Conservation (phyloP, 1,140 invertebrate species). For the Drosophila tristis region DNA sequence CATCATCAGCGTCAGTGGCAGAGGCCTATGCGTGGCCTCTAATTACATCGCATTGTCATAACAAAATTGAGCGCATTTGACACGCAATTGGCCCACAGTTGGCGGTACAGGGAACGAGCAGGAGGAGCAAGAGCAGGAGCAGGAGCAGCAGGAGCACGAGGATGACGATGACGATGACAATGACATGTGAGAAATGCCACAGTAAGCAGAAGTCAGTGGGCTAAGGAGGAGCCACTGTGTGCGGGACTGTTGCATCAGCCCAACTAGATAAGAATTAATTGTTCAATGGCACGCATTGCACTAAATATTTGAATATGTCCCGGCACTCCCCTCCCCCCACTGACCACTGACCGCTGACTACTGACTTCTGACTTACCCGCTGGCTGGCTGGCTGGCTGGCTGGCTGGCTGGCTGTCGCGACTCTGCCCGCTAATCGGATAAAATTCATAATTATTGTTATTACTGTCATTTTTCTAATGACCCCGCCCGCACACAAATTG, state of each 20-base stretch:
- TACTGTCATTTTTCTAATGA: slow-evolving; percentile 84
- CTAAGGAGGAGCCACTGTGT: slow-evolving; percentile 14
- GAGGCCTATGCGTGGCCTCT: slow-evolving; percentile 76
- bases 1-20: slow-evolving; percentile 46
- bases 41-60: slow-evolving; percentile 82
- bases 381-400: no score
- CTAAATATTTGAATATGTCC: slow-evolving; percentile 75
- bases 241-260: slow-evolving; percentile 73
- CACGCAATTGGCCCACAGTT: slow-evolving; percentile 72
- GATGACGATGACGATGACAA: slow-evolving; percentile 25
- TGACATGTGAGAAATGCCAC: slow-evolving; percentile 76
- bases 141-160: no score
- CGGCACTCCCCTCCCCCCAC: no score
- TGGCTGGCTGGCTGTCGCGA: neutral
- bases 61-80: slow-evolving; percentile 82
- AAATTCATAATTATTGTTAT: slow-evolving; percentile 84
- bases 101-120: slow-evolving; percentile 3
- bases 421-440: slow-evolving; percentile 80
- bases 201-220: slow-evolving; percentile 16
- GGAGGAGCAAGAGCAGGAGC: no score
- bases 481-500: slow-evolving; percentile 34
- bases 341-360: no score
- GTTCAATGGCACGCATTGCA: slow-evolving; percentile 82
- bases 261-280: slow-evolving; percentile 84
- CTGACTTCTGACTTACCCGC: neutral